Evolutionary conservation across 2,888 invertebrate genomes (phyloP), one percentile per base, ranked within the genome.

Genomic region (Agriopis aurantiaria): DNA sequence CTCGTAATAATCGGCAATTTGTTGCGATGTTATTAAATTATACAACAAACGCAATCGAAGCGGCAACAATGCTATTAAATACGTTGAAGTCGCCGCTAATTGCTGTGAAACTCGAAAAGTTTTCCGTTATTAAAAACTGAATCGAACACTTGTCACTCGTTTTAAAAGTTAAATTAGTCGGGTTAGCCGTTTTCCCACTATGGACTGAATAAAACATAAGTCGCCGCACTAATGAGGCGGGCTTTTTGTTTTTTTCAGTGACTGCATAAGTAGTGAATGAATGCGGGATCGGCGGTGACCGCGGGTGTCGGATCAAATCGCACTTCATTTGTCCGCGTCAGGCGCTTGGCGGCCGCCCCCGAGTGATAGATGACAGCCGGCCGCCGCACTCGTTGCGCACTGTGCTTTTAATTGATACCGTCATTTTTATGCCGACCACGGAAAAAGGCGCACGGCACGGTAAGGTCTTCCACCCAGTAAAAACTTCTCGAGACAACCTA

Each of bases 281-380:
- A 89, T 89, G 87, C 85, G 84, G 88, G 91, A 89, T 88, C 87
- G 84, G 83, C 76, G 81, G 82, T 67, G 79, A 76, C 81, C 84
- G 84, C 82, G 85, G 81, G 87, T 83, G 89, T 84, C 80, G 88
- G 90, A 92, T 93, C 90, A 91, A 91, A 93, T 93, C 90, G 91
- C 88, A 92, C 88, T 93, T 92, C 92, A 93, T 94, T 93, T 93
- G 92, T 94, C 91, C 88, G 85, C 84, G 93, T 93, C 93, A 91
- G 82, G 74, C 83, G 82, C 83, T 83, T 78, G 75, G 69, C 83
- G 81, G 82, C 84, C 79, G 78, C 73, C 80, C 84, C 81, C 76
- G 78, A 77, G 85, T 93, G 92, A 93, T 92, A 86, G 91, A 93
- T 92, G 90, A 82, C 86, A 83, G 82, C 81, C 80, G 75, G 78